These are phyloP conservation scores for Plestiodon gilberti DNA, from an alignment of 2,113 vertebrate species.

Conservation along the genomic window DNA sequence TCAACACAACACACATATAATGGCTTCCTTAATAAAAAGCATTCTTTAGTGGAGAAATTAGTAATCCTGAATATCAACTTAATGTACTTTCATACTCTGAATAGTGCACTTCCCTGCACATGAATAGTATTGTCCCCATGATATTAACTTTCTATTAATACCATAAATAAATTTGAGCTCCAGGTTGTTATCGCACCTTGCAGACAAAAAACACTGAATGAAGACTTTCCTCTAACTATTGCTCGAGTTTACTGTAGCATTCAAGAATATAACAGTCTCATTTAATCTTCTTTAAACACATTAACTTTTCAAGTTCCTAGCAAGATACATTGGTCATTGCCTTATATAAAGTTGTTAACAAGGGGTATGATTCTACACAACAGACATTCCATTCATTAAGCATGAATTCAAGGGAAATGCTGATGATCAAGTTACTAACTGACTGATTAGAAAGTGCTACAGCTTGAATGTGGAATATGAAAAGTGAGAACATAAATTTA, in stretches of 20 bases:
- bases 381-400: neutral
- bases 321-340: neutral
- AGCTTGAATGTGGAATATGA: neutral
- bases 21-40: conserved; percentile 14
- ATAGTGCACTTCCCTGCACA: neutral
- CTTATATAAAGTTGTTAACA: conserved; percentile 8
- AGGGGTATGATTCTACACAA: neutral
- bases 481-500: neutral
- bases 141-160: neutral
- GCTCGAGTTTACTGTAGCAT: neutral
- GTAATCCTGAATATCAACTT: neutral
- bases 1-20: neutral
- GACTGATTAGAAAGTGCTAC: neutral
- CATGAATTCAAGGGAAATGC: conserved; percentile 7
- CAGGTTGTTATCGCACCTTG: conserved; percentile 1
- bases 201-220: conserved; percentile 7
- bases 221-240: conserved; percentile 1
- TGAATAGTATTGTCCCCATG: neutral
- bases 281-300: neutral
- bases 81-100: neutral
- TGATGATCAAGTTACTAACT: neutral
- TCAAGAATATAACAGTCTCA: conserved; percentile 15
- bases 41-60: neutral
- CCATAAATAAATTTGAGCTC: neutral
- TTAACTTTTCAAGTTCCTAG: neutral